These are phyloP conservation scores for Phylloscopus whistleri DNA, from an alignment of 2,113 vertebrate genomes.

Conservation along the genomic window DNA sequence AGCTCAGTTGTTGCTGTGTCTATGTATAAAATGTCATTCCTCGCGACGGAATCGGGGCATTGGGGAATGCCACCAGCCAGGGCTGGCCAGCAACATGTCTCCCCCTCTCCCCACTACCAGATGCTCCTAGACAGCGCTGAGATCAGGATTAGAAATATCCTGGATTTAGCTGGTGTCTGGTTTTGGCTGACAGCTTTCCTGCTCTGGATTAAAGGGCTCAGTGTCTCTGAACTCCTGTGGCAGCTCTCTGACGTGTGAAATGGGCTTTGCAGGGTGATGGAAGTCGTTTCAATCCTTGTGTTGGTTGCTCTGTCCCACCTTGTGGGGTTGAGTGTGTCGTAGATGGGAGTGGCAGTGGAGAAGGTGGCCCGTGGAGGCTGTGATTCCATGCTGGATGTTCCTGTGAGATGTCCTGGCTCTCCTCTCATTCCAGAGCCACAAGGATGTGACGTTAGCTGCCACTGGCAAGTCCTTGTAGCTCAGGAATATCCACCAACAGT, in stretches of 20 bases:
- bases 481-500: not conserved
- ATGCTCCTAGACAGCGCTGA: constrained; percentile 32
- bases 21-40: constrained; percentile 62
- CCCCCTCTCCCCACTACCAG: constrained; percentile 16
- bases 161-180: constrained; percentile 58
- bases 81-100: not conserved
- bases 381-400: not conserved
- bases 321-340: not conserved
- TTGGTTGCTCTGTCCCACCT: not conserved
- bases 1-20: constrained; percentile 58
- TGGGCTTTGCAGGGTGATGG: not conserved
- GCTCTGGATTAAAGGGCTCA: constrained; percentile 52
- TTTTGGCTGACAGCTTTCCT: constrained; percentile 37
- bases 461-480: not conserved
- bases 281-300: not conserved
- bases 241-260: not conserved
- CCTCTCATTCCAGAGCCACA: not conserved
- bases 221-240: not conserved
- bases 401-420: not conserved
- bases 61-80: not conserved
- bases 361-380: not conserved
- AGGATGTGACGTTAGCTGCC: not conserved
- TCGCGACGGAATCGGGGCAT: not conserved
- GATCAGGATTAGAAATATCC: constrained; percentile 60
- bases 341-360: not conserved